These are phyloP conservation scores for Fregetta grallaria DNA, from an alignment of 2,113 vertebrate genomes.

Conservation along the genomic window DNA sequence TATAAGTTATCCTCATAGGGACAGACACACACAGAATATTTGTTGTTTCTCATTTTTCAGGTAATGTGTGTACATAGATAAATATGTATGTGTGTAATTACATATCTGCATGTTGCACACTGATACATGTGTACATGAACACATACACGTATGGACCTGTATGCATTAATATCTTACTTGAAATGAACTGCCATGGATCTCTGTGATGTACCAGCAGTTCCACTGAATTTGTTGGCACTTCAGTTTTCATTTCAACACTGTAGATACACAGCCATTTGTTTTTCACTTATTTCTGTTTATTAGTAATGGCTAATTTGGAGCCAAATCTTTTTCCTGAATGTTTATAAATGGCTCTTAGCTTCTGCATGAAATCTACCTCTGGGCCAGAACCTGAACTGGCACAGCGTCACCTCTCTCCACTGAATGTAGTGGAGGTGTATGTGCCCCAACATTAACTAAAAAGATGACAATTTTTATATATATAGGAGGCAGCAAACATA, in stretches of 20 bases:
- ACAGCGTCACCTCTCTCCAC: background rate
- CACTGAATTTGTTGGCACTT: background rate
- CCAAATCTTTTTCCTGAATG: background rate
- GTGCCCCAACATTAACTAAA: background rate
- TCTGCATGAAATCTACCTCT: background rate
- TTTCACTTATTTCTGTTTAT: background rate
- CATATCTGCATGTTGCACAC: background rate
- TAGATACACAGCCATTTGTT: background rate
- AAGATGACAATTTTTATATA: background rate
- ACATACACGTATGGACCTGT: fast-evolving
- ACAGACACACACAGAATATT: background rate
- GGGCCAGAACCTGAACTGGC: background rate
- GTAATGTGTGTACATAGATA: background rate
- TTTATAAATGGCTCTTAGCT: background rate
- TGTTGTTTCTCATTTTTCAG: background rate
- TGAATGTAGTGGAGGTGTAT: background rate
- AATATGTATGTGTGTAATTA: background rate
- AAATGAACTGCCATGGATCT: background rate
- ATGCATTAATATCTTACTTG: background rate
- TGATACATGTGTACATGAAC: background rate
- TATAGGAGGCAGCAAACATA: background rate
- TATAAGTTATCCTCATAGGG: background rate
- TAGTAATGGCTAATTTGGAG: background rate
- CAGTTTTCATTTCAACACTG: background rate
- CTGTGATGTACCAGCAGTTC: background rate